Evolutionary conservation across 2,888 invertebrate species (phyloP), one percentile per base, ranked within the genome.

Genomic region (Frankliniella intonsa): DNA sequence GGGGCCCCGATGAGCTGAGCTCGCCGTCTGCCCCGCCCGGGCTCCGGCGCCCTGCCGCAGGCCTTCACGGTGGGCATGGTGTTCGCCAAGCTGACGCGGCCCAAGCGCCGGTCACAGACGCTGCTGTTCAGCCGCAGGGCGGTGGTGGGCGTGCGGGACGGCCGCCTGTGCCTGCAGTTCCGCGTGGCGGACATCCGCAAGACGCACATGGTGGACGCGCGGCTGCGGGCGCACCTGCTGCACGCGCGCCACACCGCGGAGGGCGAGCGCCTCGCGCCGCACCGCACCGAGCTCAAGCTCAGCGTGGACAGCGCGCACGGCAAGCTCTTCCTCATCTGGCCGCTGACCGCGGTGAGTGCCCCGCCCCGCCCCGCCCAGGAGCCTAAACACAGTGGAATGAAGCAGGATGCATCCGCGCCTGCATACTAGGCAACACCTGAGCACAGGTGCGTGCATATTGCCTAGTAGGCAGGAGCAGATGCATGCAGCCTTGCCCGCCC

Each of bases 11-110:
- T n/a, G n/a, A n/a, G 49, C 25, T 19, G 38, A 19, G 17, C 80
- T 22, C 1, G 0, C n/a, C 19, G 88, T 90, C 7, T 88, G 89
- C 0, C 90, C 90, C 0, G 90, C n/a, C n/a, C n/a, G n/a, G n/a
- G n/a, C n/a, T n/a, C n/a, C n/a, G n/a, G n/a, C n/a, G n/a, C 90
- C 0, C 89, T 90, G 0, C 84, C 90, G 1, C 89, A 90, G 0
- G 91, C 92, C 0, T 90, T 90, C 0, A 88, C 92, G 84, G 88
- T 92, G 25, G 92, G 92, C 85, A 89, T 92, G 83, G 89, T 95
- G 80, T 95, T 95, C 88, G 94, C 94, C 0, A 96, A 95, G 87
- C 90, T 95, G 50, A 92, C 94, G 1, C 88, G 95, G 80, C 95
- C 95, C 0, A 94, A 94, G 86, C 92, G 93, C 84, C 91, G 94